Conservation (phyloP, 2,797 vertebrate genomes). For the Pangasius macronema region DNA sequence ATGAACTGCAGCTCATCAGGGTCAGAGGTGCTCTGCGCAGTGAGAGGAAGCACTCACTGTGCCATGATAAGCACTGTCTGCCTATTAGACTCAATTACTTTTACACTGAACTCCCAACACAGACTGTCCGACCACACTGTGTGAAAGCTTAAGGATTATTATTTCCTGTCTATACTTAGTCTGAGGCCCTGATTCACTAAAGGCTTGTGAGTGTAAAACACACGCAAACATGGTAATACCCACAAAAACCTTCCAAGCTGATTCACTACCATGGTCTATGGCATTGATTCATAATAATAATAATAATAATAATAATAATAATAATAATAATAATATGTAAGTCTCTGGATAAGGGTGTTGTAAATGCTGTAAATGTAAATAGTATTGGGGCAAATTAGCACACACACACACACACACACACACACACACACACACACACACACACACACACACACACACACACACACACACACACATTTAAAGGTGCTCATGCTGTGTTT, state of each 20-base stretch:
- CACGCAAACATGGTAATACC: neutral
- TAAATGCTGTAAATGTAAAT: neutral
- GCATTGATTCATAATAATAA: neutral
- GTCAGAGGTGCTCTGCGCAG: slow-evolving; percentile 73
- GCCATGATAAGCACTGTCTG: slow-evolving; percentile 42
- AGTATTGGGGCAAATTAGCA: neutral
- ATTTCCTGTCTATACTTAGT: slow-evolving; percentile 1
- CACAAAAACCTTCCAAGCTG: neutral
- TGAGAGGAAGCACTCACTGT: slow-evolving; percentile 67
- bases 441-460: neutral
- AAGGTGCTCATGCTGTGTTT: too few species aligned
- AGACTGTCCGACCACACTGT: slow-evolving; percentile 11
- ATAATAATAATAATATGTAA: neutral
- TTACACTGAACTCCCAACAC: slow-evolving; percentile 27
- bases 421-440: neutral
- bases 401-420: neutral
- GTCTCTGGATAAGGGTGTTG: neutral
- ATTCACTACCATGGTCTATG: neutral
- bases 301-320: neutral
- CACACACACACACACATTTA: neutral
- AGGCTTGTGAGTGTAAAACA: neutral
- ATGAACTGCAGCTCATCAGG: slow-evolving; percentile 59
- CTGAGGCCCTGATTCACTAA: neutral
- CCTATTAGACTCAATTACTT: slow-evolving; percentile 50
- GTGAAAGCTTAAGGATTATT: slow-evolving; percentile 24